These are phyloP conservation scores for Pycnonotus jocosus DNA, from an alignment of 2,113 vertebrate genomes.

Conservation along the genomic window DNA sequence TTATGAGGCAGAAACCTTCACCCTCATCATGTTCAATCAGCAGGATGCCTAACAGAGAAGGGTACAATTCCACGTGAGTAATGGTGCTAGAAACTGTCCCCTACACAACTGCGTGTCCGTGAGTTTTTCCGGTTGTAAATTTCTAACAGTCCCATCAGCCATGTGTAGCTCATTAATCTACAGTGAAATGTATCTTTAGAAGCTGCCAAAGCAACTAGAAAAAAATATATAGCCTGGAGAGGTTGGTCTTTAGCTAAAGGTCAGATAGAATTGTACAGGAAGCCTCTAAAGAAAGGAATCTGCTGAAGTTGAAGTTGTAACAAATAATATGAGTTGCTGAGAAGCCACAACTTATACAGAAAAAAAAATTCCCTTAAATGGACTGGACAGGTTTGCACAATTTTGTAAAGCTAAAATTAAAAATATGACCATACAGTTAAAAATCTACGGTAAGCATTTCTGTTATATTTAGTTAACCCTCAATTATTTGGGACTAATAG, in stretches of 20 bases:
- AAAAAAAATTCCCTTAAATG: neutral
- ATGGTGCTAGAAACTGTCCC: slow-evolving; percentile 41
- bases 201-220: slow-evolving; percentile 40
- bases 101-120: neutral
- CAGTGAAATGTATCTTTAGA: slow-evolving; percentile 26
- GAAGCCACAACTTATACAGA: slow-evolving; percentile 13
- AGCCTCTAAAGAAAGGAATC: slow-evolving; percentile 54
- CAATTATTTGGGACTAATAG: neutral
- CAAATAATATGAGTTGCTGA: slow-evolving; percentile 5
- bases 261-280: slow-evolving; percentile 50
- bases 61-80: slow-evolving; percentile 21
- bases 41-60: slow-evolving; percentile 55
- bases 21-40: slow-evolving; percentile 65
- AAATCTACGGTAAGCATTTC: neutral
- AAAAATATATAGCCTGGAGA: slow-evolving; percentile 22
- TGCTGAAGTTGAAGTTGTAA: slow-evolving; percentile 32
- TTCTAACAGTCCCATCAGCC: slow-evolving; percentile 35
- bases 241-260: slow-evolving; percentile 48
- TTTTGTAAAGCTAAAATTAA: neutral
- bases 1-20: slow-evolving; percentile 53
- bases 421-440: neutral
- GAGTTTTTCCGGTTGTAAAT: slow-evolving; percentile 41
- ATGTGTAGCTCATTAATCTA: slow-evolving; percentile 50
- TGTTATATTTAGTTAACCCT: neutral
- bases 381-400: neutral